Evolutionary conservation across 2,797 vertebrate genomes (phyloP).

Genomic region (Saxicola maurus): DNA sequence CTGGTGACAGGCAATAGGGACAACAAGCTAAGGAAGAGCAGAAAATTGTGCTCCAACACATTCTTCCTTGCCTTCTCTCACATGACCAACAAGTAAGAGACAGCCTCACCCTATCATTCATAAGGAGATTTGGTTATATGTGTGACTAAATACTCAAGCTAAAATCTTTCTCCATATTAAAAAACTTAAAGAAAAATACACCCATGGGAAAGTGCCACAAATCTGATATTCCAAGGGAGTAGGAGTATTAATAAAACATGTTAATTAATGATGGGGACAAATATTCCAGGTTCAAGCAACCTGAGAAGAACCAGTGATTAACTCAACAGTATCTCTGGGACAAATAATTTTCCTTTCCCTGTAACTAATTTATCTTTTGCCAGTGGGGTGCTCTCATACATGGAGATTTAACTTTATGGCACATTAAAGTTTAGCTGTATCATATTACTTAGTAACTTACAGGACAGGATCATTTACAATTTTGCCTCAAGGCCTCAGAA

Average conservation of each 20-base stretch:
- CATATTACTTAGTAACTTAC: neutral
- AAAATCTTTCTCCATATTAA: neutral
- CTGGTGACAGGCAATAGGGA: neutral
- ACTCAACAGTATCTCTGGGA: neutral
- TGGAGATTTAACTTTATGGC: neutral
- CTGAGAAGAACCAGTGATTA: neutral
- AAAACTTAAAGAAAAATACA: neutral
- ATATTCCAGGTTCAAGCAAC: constrained; percentile 5
- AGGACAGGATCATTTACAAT: neutral
- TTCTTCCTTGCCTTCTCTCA: neutral
- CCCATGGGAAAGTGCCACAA: neutral
- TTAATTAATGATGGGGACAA: neutral
- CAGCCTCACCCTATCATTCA: neutral
- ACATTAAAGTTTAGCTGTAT: constrained; percentile 19
- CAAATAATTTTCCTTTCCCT: neutral
- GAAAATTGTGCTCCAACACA: neutral
- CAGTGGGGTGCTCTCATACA: neutral
- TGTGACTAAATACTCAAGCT: neutral
- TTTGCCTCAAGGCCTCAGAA: neutral
- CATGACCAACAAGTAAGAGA: neutral
- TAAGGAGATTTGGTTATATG: neutral
- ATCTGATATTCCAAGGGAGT: neutral
- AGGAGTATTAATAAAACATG: neutral
- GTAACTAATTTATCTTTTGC: constrained; percentile 12
- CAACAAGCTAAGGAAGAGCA: neutral